Evolutionary conservation across 2,888 invertebrate genomes (phyloP).

Genomic region (Nephrocerus scutellatus): DNA sequence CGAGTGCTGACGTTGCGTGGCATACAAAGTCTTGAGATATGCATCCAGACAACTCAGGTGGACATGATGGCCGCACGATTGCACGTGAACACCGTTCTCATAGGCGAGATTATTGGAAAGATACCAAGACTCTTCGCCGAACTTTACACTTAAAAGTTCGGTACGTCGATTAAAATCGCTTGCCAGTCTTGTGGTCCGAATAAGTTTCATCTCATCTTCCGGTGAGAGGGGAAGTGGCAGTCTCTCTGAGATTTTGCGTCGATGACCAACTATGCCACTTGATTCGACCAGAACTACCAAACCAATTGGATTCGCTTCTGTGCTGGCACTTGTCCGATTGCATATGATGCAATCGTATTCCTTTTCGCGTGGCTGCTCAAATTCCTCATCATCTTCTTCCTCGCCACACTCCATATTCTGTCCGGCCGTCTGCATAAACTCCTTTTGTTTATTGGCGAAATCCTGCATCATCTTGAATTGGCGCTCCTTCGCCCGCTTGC

Average conservation of each 20-base stretch:
- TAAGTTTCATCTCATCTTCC: conserved; percentile 55
- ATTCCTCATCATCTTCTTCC: conserved; percentile 54
- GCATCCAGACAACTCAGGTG: conserved; percentile 90
- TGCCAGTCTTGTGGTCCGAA: conserved; percentile 60
- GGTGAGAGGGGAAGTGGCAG: conserved; percentile 56
- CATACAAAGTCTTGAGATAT: conserved; percentile 78
- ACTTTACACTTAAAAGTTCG: conserved; percentile 68
- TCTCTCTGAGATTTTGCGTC: conserved; percentile 47
- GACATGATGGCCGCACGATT: conserved; percentile 94
- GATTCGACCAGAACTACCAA: conserved; percentile 79
- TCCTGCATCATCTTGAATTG: conserved; percentile 90
- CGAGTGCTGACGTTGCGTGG: conserved; percentile 68
- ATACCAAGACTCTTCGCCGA: conserved; percentile 74
- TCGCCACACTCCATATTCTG: conserved; percentile 51
- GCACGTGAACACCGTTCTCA: conserved; percentile 88
- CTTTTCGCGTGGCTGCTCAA: conserved; percentile 54
- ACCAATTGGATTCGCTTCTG: conserved; percentile 77
- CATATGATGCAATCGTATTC: conserved; percentile 96
- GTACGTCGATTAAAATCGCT: conserved; percentile 71
- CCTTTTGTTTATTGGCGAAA: conserved; percentile 83
- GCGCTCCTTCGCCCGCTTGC: conserved; percentile 76
- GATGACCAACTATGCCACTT: conserved; percentile 81
- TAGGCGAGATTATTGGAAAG: conserved; percentile 73
- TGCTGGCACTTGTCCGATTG: conserved; percentile 80
- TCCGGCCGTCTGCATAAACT: conserved; percentile 78